phyloP scores from a whole-genome alignment of 2,113 vertebrate species.

The Cardinalis cardinalis region DNA sequence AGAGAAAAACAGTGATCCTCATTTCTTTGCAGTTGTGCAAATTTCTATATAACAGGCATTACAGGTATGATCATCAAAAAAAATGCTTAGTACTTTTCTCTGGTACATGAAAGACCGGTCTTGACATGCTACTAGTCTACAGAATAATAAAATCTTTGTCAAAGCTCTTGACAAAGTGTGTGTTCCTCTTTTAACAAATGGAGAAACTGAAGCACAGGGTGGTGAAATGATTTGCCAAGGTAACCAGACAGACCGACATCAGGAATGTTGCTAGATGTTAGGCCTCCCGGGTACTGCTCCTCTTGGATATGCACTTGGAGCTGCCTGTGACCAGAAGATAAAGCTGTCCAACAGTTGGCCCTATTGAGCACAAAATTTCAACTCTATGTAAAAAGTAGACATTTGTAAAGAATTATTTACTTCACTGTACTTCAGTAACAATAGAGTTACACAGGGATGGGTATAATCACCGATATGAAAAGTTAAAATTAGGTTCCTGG shows the following conservation, averaged over 20 bases:
- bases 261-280: neutral
- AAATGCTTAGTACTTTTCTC: neutral
- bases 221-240: neutral
- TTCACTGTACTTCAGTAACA: neutral
- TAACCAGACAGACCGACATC: rapidly evolving
- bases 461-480: neutral
- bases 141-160: neutral
- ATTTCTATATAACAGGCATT: neutral
- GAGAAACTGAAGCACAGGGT: neutral
- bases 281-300: neutral
- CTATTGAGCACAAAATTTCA: neutral
- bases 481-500: neutral
- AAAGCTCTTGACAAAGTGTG: neutral
- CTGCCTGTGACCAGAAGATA: neutral
- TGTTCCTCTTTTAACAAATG: neutral
- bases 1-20: neutral
- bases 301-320: neutral
- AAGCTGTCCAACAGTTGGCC: neutral
- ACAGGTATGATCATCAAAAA: neutral
- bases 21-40: neutral
- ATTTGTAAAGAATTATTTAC: neutral
- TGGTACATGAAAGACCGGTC: neutral
- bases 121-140: neutral
- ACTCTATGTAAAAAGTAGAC: neutral
- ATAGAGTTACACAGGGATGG: neutral